Evolutionary conservation across 2,797 vertebrate species (phyloP), one percentile per base, ranked within the genome.

Genomic region (Micrastur ruficollis): DNA sequence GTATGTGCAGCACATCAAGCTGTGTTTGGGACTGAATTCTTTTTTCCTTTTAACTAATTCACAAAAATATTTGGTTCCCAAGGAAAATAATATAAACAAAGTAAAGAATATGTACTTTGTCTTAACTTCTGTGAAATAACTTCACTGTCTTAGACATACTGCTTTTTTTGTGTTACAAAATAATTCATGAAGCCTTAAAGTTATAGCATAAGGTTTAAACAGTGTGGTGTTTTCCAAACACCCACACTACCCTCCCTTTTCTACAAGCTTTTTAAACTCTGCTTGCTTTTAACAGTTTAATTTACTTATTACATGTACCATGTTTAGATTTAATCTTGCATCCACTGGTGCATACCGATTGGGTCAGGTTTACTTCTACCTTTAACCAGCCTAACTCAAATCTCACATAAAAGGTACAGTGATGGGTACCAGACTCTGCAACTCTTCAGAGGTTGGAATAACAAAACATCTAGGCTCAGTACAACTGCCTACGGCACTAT

Each of bases 1-100:
- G 90, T 93, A 82, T 72, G 86, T 86, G 81, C 71, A 88, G 75
- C 47, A 66, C 47, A 94, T 91, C 93, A 97, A 94, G 91, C 95
- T 95, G 89, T 91, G 92, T 78, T 94, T 86, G 38, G 55, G 75
- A 59, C 85, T 75, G 53, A 91, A 92, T 53, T 3, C 1, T 80
- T 82, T 75, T 70, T 70, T n/a, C 47, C 61, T 89, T 83, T 62
- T 12, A 89, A 83, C 47, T 55, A 63, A 72, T 15, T 66, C 81
- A 88, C 61, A 66, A 59, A 96, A 97, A 94, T 88, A 95, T 78
- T 65, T 20, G 42, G 66, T 93, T 95, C 47, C 65, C 70, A 81
- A 79, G 58, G 53, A 93, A 89, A 86, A 91, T 40, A 38, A 89
- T 79, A 71, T 79, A 86, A 91, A 89, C 66, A 63, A 73, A 89